phyloP scores from a whole-genome alignment of 2,113 vertebrate genomes.

The Coreoperca whiteheadi region DNA sequence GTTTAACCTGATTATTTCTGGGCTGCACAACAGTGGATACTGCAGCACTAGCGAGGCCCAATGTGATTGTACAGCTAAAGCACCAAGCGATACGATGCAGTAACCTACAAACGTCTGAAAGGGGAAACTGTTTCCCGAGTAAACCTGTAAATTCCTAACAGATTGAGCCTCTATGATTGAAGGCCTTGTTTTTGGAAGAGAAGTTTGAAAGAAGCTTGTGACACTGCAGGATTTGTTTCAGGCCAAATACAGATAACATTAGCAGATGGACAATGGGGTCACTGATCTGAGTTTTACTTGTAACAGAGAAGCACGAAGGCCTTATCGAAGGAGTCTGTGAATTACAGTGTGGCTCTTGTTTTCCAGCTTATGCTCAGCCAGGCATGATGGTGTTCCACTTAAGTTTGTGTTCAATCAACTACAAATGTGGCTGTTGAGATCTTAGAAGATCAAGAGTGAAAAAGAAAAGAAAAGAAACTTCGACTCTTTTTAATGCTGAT shows the following conservation, averaged over 20 bases:
- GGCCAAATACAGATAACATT: slow-evolving; percentile 68
- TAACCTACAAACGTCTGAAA: slow-evolving; percentile 42
- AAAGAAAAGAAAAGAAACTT: slow-evolving; percentile 19
- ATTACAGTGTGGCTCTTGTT: slow-evolving; percentile 62
- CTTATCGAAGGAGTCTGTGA: slow-evolving; percentile 51
- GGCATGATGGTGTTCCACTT: slow-evolving; percentile 47
- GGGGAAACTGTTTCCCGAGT: slow-evolving; percentile 31
- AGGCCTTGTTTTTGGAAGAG: slow-evolving; percentile 56
- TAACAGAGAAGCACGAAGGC: slow-evolving; percentile 66
- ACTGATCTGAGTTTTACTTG: slow-evolving; percentile 69
- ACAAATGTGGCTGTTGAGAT: slow-evolving; percentile 46
- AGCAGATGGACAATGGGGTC: slow-evolving; percentile 67
- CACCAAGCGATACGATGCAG: slow-evolving; percentile 12
- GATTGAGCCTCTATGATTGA: slow-evolving; percentile 58
- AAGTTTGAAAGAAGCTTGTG: slow-evolving; percentile 70
- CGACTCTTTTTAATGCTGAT: slow-evolving; percentile 5
- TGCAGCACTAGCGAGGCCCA: background rate
- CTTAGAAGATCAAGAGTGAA: slow-evolving; percentile 19
- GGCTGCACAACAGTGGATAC: background rate
- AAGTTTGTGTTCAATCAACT: slow-evolving; percentile 17
- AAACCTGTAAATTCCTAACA: slow-evolving; percentile 66
- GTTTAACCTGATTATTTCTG: slow-evolving; percentile 20
- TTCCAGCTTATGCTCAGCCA: slow-evolving; percentile 43
- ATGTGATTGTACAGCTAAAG: background rate
- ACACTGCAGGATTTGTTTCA: slow-evolving; percentile 73